Base-by-base conservation (phyloP, 2,888 invertebrate genomes). In the Orthosia cruda region DNA sequence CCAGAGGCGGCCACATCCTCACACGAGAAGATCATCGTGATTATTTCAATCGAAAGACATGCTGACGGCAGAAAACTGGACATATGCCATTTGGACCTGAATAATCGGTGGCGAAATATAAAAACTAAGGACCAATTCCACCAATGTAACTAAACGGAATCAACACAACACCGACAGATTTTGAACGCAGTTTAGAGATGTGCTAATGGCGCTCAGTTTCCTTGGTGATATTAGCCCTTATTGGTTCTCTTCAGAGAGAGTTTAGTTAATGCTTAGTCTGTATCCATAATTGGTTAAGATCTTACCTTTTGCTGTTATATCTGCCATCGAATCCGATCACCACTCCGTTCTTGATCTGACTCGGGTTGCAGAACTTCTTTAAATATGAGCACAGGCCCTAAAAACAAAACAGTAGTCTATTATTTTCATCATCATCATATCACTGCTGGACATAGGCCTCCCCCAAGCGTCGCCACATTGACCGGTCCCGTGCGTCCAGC, bases 281-380 rank as follows among this genome's bases (percentile, higher is more conserved):
- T n/a, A 52, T 40, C 40, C 9, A n/a, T 18, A 52, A 52, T n/a
- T 23, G 20, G 15, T 54, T 9, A n/a, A 54, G 15, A 47, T 59
- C 85, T 91, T 93, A 99, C 98, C 98, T 98, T 94, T 97, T 97
- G 91, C 99, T 99, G 89, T 99, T 98, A 91, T 99, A 97, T 85
- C 99, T 97, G 3, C 99, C 99, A 96, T 99, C 99, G 91, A 98
- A 99, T 1, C 99, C 99, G 76, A 99, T 96, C 0, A 99, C 98
- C 47, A 99, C 97, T 2, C 99, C 99, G 80, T 97, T 97, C 47
- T 97, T 93, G 45, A 97, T 92, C 72, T 97, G 97, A 23, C 97
- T 95, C 67, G 97, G 94, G 12, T 96, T 95, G 85, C 97, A 97
- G 57, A 96, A 94, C 70, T 97, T 95, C 86, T 97, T 95, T 68